These are phyloP conservation scores for Phyllotis vaccarum DNA, from an alignment of 2,797 vertebrate species.

Conservation along the genomic window DNA sequence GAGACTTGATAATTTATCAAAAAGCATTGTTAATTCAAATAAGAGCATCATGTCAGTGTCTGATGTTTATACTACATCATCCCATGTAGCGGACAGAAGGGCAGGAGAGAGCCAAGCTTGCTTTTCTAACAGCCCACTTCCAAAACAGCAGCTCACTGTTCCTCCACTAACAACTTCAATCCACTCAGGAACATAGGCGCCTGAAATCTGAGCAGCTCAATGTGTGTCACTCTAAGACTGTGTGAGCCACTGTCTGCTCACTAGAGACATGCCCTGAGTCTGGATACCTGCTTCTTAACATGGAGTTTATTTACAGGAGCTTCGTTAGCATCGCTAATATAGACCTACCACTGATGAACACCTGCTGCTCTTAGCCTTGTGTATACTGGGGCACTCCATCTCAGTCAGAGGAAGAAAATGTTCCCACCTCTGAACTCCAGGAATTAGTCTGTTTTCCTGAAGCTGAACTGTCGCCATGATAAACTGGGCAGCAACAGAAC, in stretches of 20 bases:
- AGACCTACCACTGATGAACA: background rate
- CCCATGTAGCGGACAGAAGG: background rate
- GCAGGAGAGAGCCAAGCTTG: background rate
- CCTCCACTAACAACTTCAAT: background rate
- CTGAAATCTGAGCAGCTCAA: constrained; percentile 45
- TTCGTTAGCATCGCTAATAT: background rate
- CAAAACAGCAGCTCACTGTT: background rate
- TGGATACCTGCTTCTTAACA: background rate
- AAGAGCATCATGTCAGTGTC: background rate
- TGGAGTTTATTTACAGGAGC: background rate
- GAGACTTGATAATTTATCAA: background rate
- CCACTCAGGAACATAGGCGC: background rate
- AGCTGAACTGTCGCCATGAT: background rate
- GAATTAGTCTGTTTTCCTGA: background rate
- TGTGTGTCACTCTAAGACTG: constrained; percentile 83
- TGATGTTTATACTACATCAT: background rate
- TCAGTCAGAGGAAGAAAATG: background rate
- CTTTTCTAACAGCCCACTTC: background rate
- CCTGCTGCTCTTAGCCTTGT: no score
- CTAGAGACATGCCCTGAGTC: constrained; percentile 42
- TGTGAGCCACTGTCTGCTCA: constrained; percentile 75
- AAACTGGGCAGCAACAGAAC: background rate
- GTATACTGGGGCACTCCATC: background rate
- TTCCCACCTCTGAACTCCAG: background rate
- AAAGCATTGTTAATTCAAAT: background rate